Evolutionary conservation across 2,113 vertebrate species (phyloP).

Genomic region (Eleginops maclovinus): DNA sequence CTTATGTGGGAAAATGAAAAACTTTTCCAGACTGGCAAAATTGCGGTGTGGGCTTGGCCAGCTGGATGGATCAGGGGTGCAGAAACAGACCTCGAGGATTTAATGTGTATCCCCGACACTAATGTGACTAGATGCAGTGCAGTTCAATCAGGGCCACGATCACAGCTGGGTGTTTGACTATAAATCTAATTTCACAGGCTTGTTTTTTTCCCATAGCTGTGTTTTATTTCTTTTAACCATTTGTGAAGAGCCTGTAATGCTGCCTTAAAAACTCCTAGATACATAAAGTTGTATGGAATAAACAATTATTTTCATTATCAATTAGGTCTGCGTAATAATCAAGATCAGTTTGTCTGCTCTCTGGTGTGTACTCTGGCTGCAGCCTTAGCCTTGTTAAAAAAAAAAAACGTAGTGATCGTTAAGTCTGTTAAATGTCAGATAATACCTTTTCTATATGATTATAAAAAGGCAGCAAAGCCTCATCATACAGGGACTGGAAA

Average conservation of each 20-base stretch:
- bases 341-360: no score
- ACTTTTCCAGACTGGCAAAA: constrained; percentile 45
- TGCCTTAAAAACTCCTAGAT: neutral
- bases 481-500: neutral
- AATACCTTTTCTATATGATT: neutral
- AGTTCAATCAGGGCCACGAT: constrained; percentile 39
- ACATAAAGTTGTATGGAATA: neutral
- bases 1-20: constrained; percentile 62
- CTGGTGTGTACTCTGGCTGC: no score
- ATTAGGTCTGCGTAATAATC: no score
- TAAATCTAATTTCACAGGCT: constrained; percentile 20
- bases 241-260: neutral
- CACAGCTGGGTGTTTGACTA: constrained; percentile 53
- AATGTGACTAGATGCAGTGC: constrained; percentile 33
- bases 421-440: neutral
- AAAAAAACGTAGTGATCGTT: neutral
- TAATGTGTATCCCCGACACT: constrained; percentile 37
- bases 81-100: constrained; percentile 49
- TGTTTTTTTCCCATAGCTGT: neutral
- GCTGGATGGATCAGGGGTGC: constrained; percentile 10
- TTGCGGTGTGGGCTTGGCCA: constrained; percentile 23
- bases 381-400: neutral
- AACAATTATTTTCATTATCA: neutral
- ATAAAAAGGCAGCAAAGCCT: neutral
- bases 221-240: neutral